Evolutionary conservation across 2,888 invertebrate genomes (phyloP).

Genomic region (Epirrhoe alternata): DNA sequence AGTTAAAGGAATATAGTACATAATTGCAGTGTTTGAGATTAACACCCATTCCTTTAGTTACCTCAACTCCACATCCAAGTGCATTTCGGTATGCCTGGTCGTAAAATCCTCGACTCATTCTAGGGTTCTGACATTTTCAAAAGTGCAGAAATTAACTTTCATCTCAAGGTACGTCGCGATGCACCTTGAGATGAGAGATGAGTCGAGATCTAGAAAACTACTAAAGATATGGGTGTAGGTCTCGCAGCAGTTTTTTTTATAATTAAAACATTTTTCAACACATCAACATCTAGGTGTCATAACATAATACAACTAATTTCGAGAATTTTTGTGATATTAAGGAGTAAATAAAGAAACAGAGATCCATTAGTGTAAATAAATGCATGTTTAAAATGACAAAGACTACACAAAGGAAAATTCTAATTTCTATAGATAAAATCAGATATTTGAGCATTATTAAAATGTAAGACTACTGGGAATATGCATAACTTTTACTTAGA

Average conservation of each 20-base stretch:
- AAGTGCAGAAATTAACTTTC: too few species aligned
- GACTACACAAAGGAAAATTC: neutral
- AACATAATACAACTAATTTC: neutral
- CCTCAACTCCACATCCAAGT: too few species aligned
- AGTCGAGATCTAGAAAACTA: too few species aligned
- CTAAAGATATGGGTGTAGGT: too few species aligned
- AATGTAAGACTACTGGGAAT: too few species aligned
- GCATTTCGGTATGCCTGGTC: too few species aligned
- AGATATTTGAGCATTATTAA: slow-evolving; percentile 23
- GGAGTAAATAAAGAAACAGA: neutral
- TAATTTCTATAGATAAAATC: slow-evolving; percentile 6
- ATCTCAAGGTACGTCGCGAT: too few species aligned
- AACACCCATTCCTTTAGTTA: neutral
- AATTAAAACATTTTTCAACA: neutral
- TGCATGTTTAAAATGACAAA: neutral
- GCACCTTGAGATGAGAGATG: too few species aligned
- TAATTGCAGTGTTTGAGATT: neutral
- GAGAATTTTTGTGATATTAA: neutral
- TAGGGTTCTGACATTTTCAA: too few species aligned
- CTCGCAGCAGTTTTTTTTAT: neutral
- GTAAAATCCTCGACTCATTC: too few species aligned
- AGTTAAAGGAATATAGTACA: neutral
- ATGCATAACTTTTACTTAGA: slow-evolving; percentile 40
- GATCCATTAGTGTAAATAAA: neutral
- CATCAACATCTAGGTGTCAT: neutral